Evolutionary conservation across 2,888 invertebrate genomes (phyloP).

Genomic region (Auanema sp.): DNA sequence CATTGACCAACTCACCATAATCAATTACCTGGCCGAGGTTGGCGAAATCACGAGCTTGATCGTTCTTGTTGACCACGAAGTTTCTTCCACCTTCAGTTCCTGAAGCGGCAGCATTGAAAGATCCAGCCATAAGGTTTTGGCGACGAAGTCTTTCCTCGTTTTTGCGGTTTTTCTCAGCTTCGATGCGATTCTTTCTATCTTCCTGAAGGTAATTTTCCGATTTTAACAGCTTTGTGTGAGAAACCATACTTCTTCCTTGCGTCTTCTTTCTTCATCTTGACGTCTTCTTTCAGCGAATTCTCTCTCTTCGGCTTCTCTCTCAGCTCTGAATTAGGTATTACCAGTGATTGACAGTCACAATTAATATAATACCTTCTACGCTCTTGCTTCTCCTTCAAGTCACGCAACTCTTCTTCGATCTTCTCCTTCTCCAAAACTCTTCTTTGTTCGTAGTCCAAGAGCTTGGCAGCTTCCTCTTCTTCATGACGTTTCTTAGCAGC

Average conservation of each 20-base stretch:
- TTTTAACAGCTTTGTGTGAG: not conserved
- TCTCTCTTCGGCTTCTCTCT: conserved; percentile 59
- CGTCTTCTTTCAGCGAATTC: conserved; percentile 54
- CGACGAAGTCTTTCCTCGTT: conserved; percentile 64
- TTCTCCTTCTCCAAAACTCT: conserved; percentile 80
- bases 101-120: conserved; percentile 52
- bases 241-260: conserved; percentile 49
- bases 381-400: conserved; percentile 93
- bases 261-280: conserved; percentile 56
- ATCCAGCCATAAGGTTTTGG: conserved; percentile 64
- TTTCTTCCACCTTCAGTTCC: conserved; percentile 50
- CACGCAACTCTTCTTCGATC: conserved; percentile 77
- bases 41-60: conserved; percentile 48
- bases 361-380: conserved; percentile 23
- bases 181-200: conserved; percentile 45
- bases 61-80: conserved; percentile 53
- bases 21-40: conserved; percentile 43
- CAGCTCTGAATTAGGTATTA: conserved; percentile 18
- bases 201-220: conserved; percentile 32
- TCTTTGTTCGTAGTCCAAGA: conserved; percentile 62
- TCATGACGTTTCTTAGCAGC: conserved; percentile 64
- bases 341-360: not conserved
- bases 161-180: conserved; percentile 61
- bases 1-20: conserved; percentile 27
- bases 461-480: conserved; percentile 63